These are phyloP conservation scores for Gorsachius goisagi DNA, from an alignment of 2,113 vertebrate genomes.

Conservation along the genomic window DNA sequence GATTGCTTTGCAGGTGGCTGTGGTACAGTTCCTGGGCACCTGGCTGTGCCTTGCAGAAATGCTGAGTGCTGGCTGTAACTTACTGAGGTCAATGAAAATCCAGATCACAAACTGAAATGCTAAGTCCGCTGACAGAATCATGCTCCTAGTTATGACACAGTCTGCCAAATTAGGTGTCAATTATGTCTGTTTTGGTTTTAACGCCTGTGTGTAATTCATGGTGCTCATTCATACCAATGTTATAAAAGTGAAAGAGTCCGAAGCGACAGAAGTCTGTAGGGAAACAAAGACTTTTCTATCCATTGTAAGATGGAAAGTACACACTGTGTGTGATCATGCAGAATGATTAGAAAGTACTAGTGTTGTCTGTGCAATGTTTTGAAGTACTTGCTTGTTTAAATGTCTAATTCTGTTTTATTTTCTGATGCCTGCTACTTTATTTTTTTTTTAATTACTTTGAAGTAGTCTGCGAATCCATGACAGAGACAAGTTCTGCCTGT, in stretches of 20 bases:
- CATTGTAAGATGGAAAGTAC: background rate
- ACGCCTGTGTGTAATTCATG: background rate
- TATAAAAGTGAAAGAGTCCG: background rate
- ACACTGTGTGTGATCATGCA: rapidly evolving
- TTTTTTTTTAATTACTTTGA: background rate
- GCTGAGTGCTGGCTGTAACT: background rate
- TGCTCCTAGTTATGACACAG: rapidly evolving
- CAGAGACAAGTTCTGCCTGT: background rate
- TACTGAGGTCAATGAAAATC: background rate
- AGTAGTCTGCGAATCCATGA: background rate
- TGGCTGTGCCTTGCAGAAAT: background rate
- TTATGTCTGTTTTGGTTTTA: background rate
- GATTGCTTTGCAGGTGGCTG: background rate
- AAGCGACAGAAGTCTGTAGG: background rate
- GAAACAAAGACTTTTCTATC: background rate
- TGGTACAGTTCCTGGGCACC: background rate
- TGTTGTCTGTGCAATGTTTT: background rate
- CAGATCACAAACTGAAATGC: background rate
- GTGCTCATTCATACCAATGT: rapidly evolving
- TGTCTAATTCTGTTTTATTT: background rate
- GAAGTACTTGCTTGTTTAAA: background rate
- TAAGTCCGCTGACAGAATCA: background rate
- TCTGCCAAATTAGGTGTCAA: background rate
- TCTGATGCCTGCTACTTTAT: background rate
- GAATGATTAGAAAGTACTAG: background rate